Evolutionary conservation across 2,113 vertebrate species (phyloP).

Genomic region (Hirundichthys speculiger): DNA sequence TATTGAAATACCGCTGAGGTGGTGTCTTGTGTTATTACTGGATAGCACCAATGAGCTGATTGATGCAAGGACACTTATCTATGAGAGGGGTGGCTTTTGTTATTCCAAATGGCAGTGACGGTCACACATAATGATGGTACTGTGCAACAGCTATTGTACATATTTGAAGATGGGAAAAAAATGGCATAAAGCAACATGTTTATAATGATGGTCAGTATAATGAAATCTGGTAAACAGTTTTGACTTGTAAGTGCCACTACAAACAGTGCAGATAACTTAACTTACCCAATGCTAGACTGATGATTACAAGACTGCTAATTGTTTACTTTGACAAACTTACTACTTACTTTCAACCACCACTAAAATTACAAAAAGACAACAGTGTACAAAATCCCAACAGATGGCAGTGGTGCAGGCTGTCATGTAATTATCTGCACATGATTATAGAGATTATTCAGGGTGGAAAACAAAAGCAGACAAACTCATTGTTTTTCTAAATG

Average conservation of each 20-base stretch:
- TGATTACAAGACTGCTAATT: not conserved
- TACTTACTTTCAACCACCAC: conserved; percentile 21
- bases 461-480: conserved; percentile 44
- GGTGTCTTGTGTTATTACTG: conserved; percentile 35
- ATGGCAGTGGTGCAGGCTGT: conserved; percentile 25
- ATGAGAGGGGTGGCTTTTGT: conserved; percentile 53
- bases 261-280: conserved; percentile 33
- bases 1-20: conserved; percentile 34
- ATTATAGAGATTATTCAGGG: conserved; percentile 37
- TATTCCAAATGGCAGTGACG: conserved; percentile 58
- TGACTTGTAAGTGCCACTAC: conserved; percentile 31
- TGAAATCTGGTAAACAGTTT: conserved; percentile 28
- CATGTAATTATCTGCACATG: conserved; percentile 30
- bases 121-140: conserved; percentile 38
- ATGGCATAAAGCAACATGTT: conserved; percentile 21
- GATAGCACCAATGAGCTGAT: conserved; percentile 62
- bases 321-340: conserved; percentile 21
- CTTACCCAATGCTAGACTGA: conserved; percentile 15
- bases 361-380: conserved; percentile 22
- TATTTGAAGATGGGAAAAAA: conserved; percentile 8
- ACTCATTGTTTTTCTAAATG: conserved; percentile 31
- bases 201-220: conserved; percentile 27
- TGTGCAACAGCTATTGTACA: conserved; percentile 25
- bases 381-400: conserved; percentile 20
- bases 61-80: conserved; percentile 76